phyloP scores from a whole-genome alignment of 2,888 invertebrate genomes.

The Sinohyriopsis cumingii region DNA sequence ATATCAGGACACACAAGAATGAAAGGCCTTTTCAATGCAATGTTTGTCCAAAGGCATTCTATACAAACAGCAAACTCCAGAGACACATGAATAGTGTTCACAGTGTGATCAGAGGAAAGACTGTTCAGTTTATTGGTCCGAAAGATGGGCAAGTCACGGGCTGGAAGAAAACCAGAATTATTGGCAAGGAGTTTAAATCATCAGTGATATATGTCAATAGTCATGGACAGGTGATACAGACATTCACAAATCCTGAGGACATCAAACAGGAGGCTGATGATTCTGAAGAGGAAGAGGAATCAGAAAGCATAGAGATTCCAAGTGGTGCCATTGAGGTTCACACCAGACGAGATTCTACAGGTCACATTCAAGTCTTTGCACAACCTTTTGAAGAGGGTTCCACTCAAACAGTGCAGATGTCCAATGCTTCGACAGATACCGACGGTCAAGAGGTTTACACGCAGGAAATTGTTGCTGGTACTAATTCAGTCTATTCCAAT shows the following conservation, averaged over 20 bases:
- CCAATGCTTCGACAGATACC: too few species aligned
- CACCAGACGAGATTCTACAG: conserved; percentile 16
- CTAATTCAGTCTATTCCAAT: neutral
- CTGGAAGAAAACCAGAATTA: conserved; percentile 20
- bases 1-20: conserved; percentile 31
- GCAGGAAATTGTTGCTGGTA: neutral
- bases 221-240: neutral
- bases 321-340: conserved; percentile 18
- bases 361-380: conserved; percentile 20
- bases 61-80: conserved; percentile 25
- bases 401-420: too few species aligned
- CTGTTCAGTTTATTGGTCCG: conserved; percentile 24
- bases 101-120: conserved; percentile 11
- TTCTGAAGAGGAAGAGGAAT: neutral
- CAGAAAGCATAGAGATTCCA: neutral
- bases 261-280: neutral
- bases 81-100: conserved; percentile 34
- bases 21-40: conserved; percentile 33
- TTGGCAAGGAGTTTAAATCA: conserved; percentile 8
- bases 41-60: conserved; percentile 34
- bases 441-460: neutral
- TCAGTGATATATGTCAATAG: neutral
- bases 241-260: neutral
- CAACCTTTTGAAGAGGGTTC: neutral
- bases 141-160: conserved; percentile 26